A percentile compares a stretch with the other conserved stretches of the same genome.
Conservation (phyloP, 2,888 invertebrate genomes). For the Trachelus iudaicus region DNA sequence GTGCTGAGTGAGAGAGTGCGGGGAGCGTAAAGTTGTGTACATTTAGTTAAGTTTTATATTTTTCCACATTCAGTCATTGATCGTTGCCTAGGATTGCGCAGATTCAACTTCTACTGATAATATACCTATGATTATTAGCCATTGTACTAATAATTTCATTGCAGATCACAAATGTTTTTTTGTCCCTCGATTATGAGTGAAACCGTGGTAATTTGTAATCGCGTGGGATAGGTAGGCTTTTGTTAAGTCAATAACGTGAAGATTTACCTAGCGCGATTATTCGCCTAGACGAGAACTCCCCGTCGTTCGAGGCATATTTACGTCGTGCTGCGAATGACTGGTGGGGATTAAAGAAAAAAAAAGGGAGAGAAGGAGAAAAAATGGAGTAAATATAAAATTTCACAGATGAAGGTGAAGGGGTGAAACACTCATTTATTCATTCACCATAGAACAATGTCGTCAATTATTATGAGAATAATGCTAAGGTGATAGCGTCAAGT, state of each 20-base stretch:
- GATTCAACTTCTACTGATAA: constrained; percentile 35
- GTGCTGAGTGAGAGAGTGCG: constrained; percentile 19
- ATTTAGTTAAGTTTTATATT: constrained; percentile 66
- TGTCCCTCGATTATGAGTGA: constrained; percentile 24
- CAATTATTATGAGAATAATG: constrained; percentile 54
- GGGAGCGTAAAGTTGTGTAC: constrained; percentile 53
- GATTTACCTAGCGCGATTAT: constrained; percentile 41
- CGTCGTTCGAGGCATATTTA: constrained; percentile 13
- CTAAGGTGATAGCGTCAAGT: constrained; percentile 19
- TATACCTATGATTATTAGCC: constrained; percentile 48
- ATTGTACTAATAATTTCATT: constrained; percentile 44
- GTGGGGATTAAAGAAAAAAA: constrained; percentile 1
- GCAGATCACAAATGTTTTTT: constrained; percentile 36
- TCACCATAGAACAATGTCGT: constrained; percentile 50
- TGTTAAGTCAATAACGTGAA: constrained; percentile 51
- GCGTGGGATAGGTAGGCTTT: constrained; percentile 45
- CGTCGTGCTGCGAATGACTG: constrained; percentile 24
- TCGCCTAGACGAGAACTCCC: background rate
- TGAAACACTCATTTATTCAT: constrained; percentile 26
- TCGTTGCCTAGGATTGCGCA: constrained; percentile 55
- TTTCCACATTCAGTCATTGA: constrained; percentile 64
- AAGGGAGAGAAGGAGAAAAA: constrained; percentile 5
- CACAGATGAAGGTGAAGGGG: background rate
- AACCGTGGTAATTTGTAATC: constrained; percentile 36
- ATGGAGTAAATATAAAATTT: background rate